These are phyloP conservation scores for Agapostemon virescens DNA, from an alignment of 2,888 invertebrate species.

Conservation along the genomic window DNA sequence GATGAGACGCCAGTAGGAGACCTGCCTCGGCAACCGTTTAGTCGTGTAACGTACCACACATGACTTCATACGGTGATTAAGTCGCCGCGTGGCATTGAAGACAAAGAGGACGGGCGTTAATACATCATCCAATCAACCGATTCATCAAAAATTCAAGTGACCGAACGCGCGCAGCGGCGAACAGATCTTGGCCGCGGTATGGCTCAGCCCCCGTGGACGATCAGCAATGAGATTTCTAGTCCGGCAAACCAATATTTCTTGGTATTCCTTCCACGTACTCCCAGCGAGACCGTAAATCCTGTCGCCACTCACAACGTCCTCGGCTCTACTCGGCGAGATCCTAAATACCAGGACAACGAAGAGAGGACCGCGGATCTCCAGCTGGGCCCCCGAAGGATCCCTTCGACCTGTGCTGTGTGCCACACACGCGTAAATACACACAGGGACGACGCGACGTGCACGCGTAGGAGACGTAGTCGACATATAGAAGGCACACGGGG, in stretches of 20 bases:
- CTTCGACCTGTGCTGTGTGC: constrained; percentile 62
- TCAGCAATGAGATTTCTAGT: constrained; percentile 61
- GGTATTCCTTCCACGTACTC: constrained; percentile 55
- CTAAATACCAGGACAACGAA: constrained; percentile 71
- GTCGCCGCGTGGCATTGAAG: constrained; percentile 31
- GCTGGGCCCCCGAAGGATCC: constrained; percentile 70
- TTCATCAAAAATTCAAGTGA: constrained; percentile 54
- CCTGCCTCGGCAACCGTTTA: constrained; percentile 46
- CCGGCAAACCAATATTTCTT: constrained; percentile 55
- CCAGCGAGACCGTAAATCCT: constrained; percentile 69
- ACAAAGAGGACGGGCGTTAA: constrained; percentile 36
- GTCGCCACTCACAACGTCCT: constrained; percentile 67
- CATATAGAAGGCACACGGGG: constrained; percentile 54
- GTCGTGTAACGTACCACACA: constrained; percentile 36
- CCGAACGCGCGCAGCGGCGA: neutral
- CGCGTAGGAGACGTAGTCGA: constrained; percentile 47
- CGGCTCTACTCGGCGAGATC: constrained; percentile 66
- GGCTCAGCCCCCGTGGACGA: constrained; percentile 29
- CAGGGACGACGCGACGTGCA: constrained; percentile 31
- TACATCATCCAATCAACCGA: constrained; percentile 44
- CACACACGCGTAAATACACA: constrained; percentile 53
- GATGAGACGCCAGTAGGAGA: constrained; percentile 41
- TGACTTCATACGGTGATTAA: constrained; percentile 44
- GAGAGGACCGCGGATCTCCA: constrained; percentile 70
- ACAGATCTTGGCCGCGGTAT: neutral